Evolutionary conservation across 2,888 invertebrate species (phyloP).

Genomic region (Hydraecia micacea): DNA sequence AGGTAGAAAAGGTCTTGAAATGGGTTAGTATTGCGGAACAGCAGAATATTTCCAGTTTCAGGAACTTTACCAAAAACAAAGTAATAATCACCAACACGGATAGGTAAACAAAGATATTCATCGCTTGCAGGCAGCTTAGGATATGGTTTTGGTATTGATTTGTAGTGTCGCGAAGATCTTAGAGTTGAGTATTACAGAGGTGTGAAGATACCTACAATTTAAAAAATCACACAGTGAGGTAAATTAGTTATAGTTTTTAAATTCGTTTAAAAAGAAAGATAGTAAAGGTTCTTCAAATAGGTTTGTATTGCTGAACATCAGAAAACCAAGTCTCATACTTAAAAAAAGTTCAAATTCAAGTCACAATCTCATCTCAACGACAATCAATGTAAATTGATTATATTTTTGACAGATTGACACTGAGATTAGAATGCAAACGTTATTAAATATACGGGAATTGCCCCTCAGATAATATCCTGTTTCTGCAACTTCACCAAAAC

Average conservation of each 20-base stretch:
- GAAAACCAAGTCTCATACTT: background rate
- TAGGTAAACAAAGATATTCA: constrained; percentile 75
- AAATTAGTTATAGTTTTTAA: constrained; percentile 11
- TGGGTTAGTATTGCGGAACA: no score
- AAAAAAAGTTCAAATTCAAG: background rate
- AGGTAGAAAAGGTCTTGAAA: no score
- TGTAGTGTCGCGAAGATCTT: constrained; percentile 18
- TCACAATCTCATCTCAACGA: background rate
- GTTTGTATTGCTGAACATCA: background rate
- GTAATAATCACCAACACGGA: no score
- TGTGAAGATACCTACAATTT: background rate
- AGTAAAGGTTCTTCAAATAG: background rate
- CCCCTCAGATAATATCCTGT: background rate
- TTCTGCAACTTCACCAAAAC: background rate
- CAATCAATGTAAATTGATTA: background rate
- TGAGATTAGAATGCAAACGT: background rate
- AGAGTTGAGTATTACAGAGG: background rate
- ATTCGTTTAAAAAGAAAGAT: background rate
- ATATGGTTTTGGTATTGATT: constrained; percentile 57
- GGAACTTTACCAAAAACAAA: no score
- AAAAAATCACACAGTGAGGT: background rate
- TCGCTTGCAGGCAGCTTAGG: constrained; percentile 74
- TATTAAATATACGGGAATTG: background rate
- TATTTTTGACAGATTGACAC: background rate
- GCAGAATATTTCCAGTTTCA: no score